These are phyloP conservation scores for Frankliniella intonsa DNA, from an alignment of 2,888 invertebrate genomes.

Conservation along the genomic window DNA sequence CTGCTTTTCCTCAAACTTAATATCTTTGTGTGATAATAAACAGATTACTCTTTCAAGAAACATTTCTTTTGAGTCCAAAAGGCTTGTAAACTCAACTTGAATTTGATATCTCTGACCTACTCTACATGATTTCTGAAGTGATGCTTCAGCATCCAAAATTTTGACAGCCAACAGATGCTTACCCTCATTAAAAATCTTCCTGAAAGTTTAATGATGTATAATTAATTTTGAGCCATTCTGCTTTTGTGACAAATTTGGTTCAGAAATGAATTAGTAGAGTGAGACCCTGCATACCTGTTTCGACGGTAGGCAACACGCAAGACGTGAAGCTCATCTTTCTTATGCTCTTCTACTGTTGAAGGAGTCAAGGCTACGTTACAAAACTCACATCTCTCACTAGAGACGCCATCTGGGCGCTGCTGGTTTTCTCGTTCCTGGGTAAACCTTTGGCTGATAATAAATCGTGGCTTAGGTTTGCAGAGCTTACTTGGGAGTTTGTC, in stretches of 20 bases:
- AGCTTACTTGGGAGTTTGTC: background rate
- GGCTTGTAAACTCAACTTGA: background rate
- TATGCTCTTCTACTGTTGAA: background rate
- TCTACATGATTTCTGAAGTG: background rate
- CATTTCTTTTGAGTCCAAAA: background rate
- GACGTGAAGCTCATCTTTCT: background rate
- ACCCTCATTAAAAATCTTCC: background rate
- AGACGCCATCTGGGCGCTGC: background rate
- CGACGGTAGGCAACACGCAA: background rate
- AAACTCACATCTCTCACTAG: background rate
- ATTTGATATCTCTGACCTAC: background rate
- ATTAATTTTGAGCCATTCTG: background rate
- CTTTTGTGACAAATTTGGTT: background rate
- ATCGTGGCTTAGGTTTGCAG: background rate
- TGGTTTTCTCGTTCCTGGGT: background rate
- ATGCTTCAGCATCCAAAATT: background rate
- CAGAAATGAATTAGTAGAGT: background rate
- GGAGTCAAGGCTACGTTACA: background rate
- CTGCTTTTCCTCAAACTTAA: background rate
- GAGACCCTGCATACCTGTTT: background rate
- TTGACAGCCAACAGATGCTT: background rate
- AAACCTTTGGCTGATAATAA: background rate
- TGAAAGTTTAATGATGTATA: background rate
- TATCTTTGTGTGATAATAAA: background rate
- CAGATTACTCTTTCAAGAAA: background rate